Evolutionary conservation across 2,797 vertebrate genomes (phyloP), one percentile per base, ranked within the genome.

Genomic region (Novumbra hubbsi): DNA sequence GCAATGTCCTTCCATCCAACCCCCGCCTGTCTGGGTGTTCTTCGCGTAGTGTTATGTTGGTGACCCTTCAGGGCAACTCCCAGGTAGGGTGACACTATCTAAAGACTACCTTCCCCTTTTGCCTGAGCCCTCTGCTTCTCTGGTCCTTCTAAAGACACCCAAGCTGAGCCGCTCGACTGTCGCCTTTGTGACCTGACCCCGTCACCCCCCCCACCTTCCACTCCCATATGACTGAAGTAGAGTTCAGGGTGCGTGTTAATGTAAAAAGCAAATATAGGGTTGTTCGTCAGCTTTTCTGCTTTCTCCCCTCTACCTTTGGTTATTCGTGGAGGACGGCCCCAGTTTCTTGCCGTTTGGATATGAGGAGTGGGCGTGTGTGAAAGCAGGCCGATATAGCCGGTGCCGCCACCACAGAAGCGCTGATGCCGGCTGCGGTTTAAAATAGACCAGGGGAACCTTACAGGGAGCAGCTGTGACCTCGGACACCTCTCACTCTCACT

Each of bases 401-500:
- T 55, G 67, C 67, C 67, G 16, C 45, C 12, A 15, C 67, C 45
- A 32, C 50, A 57, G 30, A 34, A 55, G 49, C 30, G 69, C 52
- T 71, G 70, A 60, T 57, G 30, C 38, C 34, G 19, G 66, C 38
- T 60, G 27, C 5, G 9, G 32, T 60, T 60, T 60, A 60, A 71
- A 71, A 71, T 71, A 71, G 70, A 34, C 70, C 52, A 71, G 70
- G 41, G 52, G 60, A 30, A 60, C 55, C 55, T 24, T 28, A 27
- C 60, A 55, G 38, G 27, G 34, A 75, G 73, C 70, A 63, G 67
- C 55, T 69, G 38, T 60, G 68, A 62, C 38, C 67, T 55, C 8
- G 41, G 32, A 30, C 52, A 57, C 60, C 27, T 41, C 38, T 34
- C 73, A 45, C 67, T 69, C 28, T 68, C 67, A 49, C 28, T 48